Evolutionary conservation across 2,888 invertebrate species (phyloP), one percentile per base, ranked within the genome.

Genomic region (Volucella bombylans): DNA sequence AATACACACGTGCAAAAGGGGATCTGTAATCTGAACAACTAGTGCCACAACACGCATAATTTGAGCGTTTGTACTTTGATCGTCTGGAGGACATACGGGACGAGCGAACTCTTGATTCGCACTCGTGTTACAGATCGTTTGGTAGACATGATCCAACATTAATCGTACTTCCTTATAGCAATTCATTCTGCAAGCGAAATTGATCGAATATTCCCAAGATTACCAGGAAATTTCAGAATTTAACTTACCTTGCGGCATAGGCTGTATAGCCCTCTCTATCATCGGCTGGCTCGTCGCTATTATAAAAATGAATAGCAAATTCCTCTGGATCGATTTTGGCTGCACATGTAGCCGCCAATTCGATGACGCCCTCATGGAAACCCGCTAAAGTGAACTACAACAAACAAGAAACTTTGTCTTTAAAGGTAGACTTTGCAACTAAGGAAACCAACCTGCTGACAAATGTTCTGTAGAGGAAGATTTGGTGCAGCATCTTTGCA

Each of bases 401-500:
- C 18, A 18, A 12, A 31, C 8, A 49, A n/a, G 18, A 0, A 8
- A 31, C 31, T 6, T 31, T 31, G 6, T 1, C 6, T 31, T 0
- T 31, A 31, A 31, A 31, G 31, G 31, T 31, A 0, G 0, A 6
- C 31, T 6, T 31, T 31, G 31, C 31, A 31, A 31, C 31, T 23
- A 6, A 23, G 0, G 10, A 3, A 3, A 72, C 71, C 47, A 71
- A 89, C 89, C 74, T 97, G 96, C 62, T 95, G 95, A 90, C 98
- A 97, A 54, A 98, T 96, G 73, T 95, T 94, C 2, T 95, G 94
- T 55, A 98, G 92, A 90, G 98, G 97, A 39, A 98, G 93, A 88
- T 96, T 95, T 1, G 97, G 96, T 1, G 96, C 96, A 18, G 98
- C 97, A 89, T 96, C 95, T 93, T 97, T 97, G 91, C 97, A 98